Percentiles rank a stretch among this genome's conserved stretches.
Evolutionary conservation across 1,140 invertebrate genomes (phyloP).

Genomic region (Ptiloglossa arizonensis): DNA sequence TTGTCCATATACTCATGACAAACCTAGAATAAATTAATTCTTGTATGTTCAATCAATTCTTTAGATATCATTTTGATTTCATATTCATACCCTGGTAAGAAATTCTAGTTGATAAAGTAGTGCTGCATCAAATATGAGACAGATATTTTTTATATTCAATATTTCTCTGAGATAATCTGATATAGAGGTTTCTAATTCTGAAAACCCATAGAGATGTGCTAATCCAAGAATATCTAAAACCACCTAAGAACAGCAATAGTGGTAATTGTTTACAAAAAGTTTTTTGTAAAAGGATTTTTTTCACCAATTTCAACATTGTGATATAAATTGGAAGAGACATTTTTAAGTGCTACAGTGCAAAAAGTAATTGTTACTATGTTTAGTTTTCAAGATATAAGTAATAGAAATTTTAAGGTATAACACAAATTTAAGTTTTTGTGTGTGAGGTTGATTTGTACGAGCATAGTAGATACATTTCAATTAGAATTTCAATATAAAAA

Average conservation of each 20-base stretch:
- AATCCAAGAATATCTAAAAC: constrained; percentile 84
- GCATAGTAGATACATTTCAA: too few species aligned
- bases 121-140: constrained; percentile 95
- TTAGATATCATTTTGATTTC: background rate
- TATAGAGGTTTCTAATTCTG: constrained; percentile 94
- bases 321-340: too few species aligned
- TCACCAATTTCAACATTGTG: too few species aligned
- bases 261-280: too few species aligned
- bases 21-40: constrained; percentile 77
- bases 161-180: constrained; percentile 96
- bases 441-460: too few species aligned
- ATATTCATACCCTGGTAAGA: constrained; percentile 82
- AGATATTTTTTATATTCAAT: constrained; percentile 94
- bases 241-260: constrained; percentile 63
- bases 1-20: constrained; percentile 93
- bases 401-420: too few species aligned
- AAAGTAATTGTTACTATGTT: too few species aligned
- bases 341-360: too few species aligned
- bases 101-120: constrained; percentile 87
- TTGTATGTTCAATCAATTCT: constrained; percentile 14
- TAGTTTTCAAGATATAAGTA: too few species aligned
- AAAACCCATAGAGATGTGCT: constrained; percentile 97
- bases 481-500: too few species aligned
- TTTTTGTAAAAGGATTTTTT: too few species aligned
- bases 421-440: too few species aligned